Evolutionary conservation across 2,113 vertebrate species (phyloP).

Genomic region (Rhinogobius similis): DNA sequence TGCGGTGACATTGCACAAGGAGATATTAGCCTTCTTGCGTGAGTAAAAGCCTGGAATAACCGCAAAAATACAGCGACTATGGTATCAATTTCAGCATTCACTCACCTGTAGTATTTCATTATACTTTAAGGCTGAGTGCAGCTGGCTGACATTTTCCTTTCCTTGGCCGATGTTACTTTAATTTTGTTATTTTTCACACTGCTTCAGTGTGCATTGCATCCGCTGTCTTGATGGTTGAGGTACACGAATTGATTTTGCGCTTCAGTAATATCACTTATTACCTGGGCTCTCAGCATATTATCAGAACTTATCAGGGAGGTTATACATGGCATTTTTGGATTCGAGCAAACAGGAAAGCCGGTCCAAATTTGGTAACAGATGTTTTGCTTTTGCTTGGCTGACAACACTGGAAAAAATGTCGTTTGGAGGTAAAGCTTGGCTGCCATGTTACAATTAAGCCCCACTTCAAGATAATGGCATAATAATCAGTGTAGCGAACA

Average conservation of each 20-base stretch:
- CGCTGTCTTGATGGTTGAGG: not conserved
- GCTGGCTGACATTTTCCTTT: constrained; percentile 59
- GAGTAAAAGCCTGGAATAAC: not conserved
- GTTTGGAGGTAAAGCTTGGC: not conserved
- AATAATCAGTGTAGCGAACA: not conserved
- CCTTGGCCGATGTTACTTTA: constrained; percentile 24
- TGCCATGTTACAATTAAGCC: not conserved
- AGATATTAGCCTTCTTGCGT: constrained; percentile 11
- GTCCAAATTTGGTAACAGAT: not conserved
- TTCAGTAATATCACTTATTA: constrained; percentile 26
- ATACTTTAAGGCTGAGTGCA: constrained; percentile 44
- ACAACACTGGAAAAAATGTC: not conserved
- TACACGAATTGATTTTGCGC: constrained; percentile 15
- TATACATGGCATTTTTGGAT: not conserved
- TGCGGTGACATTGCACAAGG: constrained; percentile 14
- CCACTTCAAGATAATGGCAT: not conserved
- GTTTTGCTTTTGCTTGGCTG: constrained; percentile 11
- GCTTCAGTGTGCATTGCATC: constrained; percentile 18
- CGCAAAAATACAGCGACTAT: not conserved
- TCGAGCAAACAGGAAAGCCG: not conserved
- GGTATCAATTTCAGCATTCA: constrained; percentile 14
- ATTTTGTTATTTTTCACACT: constrained; percentile 34
- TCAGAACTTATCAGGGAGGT: not conserved
- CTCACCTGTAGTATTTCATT: constrained; percentile 35
- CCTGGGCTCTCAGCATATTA: not conserved